phyloP scores from a whole-genome alignment of 2,888 invertebrate genomes.

The Cheilosia scutellata region DNA sequence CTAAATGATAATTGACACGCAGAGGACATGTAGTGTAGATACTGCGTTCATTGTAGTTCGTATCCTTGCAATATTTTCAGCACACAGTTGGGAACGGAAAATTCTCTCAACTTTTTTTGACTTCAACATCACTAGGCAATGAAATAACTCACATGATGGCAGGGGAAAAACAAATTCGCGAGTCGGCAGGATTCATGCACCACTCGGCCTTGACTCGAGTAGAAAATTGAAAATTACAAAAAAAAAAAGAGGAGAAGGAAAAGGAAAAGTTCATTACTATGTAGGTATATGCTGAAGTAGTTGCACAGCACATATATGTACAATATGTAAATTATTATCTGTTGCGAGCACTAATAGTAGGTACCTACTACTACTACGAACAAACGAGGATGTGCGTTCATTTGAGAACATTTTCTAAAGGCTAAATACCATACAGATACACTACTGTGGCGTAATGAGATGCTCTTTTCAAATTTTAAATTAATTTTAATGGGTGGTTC shows the following conservation, averaged over 20 bases:
- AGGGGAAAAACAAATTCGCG: constrained; percentile 8
- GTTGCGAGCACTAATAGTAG: constrained; percentile 7
- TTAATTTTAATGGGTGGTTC: constrained; percentile 74
- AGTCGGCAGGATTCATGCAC: not conserved
- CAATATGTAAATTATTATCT: constrained; percentile 70
- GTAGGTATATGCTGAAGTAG: constrained; percentile 16
- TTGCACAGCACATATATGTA: constrained; percentile 28
- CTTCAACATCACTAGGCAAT: constrained; percentile 19
- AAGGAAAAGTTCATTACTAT: constrained; percentile 19
- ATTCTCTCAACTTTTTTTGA: not conserved
- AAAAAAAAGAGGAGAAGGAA: not conserved
- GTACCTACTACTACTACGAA: not conserved
- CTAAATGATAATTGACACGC: constrained; percentile 39
- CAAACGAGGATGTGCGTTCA: constrained; percentile 57
- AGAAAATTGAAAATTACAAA: constrained; percentile 44
- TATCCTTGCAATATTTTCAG: constrained; percentile 18
- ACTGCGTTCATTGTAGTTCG: not conserved
- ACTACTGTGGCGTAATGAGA: constrained; percentile 69
- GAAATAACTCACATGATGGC: constrained; percentile 10
- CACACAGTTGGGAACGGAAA: not conserved
- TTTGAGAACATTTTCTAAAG: constrained; percentile 64
- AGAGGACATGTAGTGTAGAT: constrained; percentile 15
- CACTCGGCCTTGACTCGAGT: constrained; percentile 48
- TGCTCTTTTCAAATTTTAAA: constrained; percentile 73
- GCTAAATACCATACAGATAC: constrained; percentile 21